phyloP scores from a whole-genome alignment of 2,113 vertebrate species.

The Chloropsis cyanopogon region DNA sequence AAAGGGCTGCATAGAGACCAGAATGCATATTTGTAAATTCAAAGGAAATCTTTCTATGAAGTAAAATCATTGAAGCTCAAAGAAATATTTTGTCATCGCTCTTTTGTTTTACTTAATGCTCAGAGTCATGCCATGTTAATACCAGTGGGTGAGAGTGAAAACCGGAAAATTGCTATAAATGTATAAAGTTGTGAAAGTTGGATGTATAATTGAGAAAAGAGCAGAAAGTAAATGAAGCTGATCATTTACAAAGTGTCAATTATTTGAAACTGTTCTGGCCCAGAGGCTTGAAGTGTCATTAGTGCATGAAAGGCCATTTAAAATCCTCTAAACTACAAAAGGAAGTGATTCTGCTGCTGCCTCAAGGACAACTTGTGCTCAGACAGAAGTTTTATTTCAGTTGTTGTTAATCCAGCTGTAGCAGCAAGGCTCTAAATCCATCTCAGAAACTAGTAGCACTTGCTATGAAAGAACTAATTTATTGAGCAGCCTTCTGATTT shows the following conservation, averaged over 20 bases:
- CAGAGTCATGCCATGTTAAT: background rate
- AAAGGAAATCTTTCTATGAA: background rate
- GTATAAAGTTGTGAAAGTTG: background rate
- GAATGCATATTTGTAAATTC: background rate
- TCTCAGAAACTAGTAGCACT: background rate
- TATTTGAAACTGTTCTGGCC: background rate
- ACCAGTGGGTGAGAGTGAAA: background rate
- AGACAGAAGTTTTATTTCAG: background rate
- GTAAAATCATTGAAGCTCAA: background rate
- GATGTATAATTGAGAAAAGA: background rate
- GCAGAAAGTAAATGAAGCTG: conserved; percentile 7
- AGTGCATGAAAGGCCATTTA: background rate
- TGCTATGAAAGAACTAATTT: background rate
- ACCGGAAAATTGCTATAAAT: background rate
- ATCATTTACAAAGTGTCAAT: conserved; percentile 1
- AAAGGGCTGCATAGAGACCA: background rate
- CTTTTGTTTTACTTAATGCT: conserved; percentile 6
- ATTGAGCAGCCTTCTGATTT: background rate
- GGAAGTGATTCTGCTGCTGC: background rate
- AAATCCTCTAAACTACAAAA: background rate
- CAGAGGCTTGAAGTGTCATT: background rate
- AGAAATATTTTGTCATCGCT: background rate
- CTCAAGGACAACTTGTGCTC: background rate
- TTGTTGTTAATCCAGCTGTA: background rate
- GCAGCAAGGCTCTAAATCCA: background rate